A percentile compares a stretch with the other conserved stretches of the same genome.
These are phyloP conservation scores for Cetoscarus ocellatus DNA, from an alignment of 2,797 vertebrate genomes.

Conservation along the genomic window DNA sequence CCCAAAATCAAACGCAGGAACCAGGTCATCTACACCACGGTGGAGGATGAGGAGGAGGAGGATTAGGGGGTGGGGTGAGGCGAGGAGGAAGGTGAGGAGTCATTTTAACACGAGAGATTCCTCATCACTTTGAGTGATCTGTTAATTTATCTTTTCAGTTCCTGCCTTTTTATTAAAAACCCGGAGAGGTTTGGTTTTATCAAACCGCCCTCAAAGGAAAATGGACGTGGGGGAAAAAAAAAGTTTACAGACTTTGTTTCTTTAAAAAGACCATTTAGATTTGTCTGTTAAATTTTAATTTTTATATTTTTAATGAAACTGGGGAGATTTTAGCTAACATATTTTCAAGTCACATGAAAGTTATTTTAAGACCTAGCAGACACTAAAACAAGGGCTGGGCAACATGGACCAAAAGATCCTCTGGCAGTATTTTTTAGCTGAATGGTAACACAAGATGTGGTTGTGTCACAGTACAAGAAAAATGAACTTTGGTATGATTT, in stretches of 20 bases:
- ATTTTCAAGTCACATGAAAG: not conserved
- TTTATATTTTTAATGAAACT: slow-evolving; percentile 60
- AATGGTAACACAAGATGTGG: no score
- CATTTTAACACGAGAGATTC: not conserved
- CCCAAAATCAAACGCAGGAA: slow-evolving; percentile 95
- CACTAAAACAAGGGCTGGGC: no score
- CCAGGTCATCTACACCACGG: slow-evolving; percentile 91
- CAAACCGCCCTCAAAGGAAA: not conserved
- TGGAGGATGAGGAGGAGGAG: slow-evolving; percentile 84
- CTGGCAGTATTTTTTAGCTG: no score
- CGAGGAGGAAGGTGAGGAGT: slow-evolving; percentile 11
- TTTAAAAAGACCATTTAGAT: not conserved
- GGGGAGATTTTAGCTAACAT: slow-evolving; percentile 32
- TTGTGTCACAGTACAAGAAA: no score
- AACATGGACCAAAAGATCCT: no score
- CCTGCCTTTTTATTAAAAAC: slow-evolving; percentile 10
- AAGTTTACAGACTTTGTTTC: not conserved
- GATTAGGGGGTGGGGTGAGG: slow-evolving; percentile 47
- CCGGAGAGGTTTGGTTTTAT: not conserved
- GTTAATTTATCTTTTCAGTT: slow-evolving; percentile 14
- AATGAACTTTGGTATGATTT: no score
- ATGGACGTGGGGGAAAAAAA: not conserved
- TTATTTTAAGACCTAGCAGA: slow-evolving; percentile 22
- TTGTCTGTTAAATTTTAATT: slow-evolving; percentile 33
- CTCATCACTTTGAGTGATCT: slow-evolving; percentile 20